Conservation (phyloP, 2,888 invertebrate genomes). For the Thecophora atra region DNA sequence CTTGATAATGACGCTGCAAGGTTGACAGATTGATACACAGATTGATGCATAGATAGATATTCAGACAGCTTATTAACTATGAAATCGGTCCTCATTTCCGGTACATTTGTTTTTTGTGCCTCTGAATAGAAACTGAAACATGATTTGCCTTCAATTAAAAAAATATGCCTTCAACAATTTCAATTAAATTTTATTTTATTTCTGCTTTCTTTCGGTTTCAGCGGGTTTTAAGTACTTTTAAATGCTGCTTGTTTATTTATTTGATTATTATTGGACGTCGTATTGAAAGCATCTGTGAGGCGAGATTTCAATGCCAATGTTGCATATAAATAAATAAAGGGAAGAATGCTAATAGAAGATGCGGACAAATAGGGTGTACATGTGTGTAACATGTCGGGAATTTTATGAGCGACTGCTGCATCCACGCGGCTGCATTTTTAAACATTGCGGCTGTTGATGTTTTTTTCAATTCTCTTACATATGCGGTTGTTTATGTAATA, state of each 20-base stretch:
- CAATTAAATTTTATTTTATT: not conserved
- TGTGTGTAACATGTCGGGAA: too few species aligned
- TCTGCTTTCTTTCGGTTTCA: not conserved
- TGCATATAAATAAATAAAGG: too few species aligned
- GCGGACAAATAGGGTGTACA: too few species aligned
- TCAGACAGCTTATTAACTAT: not conserved
- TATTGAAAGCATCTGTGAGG: not conserved
- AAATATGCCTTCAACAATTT: not conserved
- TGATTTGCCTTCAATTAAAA: constrained; percentile 7
- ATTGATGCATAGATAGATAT: not conserved
- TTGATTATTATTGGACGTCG: not conserved
- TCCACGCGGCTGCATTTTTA: too few species aligned
- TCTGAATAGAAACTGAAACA: not conserved
- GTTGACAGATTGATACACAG: not conserved
- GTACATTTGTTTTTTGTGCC: not conserved
- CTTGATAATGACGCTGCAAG: not conserved
- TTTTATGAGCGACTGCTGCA: too few species aligned
- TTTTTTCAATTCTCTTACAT: too few species aligned
- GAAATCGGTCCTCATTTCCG: constrained; percentile 3
- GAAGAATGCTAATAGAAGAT: too few species aligned
- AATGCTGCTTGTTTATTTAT: not conserved
- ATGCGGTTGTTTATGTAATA: too few species aligned
- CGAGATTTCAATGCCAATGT: too few species aligned
- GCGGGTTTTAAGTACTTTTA: not conserved
- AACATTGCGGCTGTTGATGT: too few species aligned